Evolutionary conservation across 1,140 invertebrate genomes (phyloP).

Genomic region (Zaprionus nigranus): DNA sequence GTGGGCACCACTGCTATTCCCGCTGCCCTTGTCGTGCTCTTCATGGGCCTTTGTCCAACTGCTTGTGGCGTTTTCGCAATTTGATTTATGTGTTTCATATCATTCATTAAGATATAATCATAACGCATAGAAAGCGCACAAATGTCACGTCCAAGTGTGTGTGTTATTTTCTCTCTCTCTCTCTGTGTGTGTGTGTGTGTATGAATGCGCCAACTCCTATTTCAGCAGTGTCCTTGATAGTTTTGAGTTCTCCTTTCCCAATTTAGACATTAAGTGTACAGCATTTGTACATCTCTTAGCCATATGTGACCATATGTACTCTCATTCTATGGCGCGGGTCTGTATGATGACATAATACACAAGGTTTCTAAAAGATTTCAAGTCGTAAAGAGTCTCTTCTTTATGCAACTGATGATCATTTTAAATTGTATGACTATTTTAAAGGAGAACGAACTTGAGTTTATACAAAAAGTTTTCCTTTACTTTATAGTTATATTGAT

Average conservation of each 20-base stretch:
- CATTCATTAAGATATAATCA: slow-evolving; percentile 82
- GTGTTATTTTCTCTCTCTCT: not conserved
- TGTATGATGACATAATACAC: no score
- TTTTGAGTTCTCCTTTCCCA: slow-evolving; percentile 1
- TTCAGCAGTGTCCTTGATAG: not conserved
- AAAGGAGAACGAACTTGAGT: no score
- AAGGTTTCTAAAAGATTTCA: no score
- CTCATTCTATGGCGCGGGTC: no score
- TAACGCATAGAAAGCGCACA: slow-evolving; percentile 68
- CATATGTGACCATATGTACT: not conserved
- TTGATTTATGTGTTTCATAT: slow-evolving; percentile 81
- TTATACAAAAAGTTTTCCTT: not conserved
- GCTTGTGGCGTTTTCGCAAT: slow-evolving; percentile 77
- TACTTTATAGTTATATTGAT: not conserved
- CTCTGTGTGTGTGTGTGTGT: not conserved
- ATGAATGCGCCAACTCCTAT: not conserved
- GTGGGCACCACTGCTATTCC: slow-evolving; percentile 19
- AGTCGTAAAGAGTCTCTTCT: no score
- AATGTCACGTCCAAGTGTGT: slow-evolving; percentile 27
- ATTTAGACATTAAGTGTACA: not conserved
- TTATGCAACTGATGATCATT: no score
- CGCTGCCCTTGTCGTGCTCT: not conserved
- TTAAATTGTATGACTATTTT: no score
- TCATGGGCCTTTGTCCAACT: slow-evolving; percentile 64
- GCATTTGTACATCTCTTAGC: not conserved